Percentiles rank a stretch among this genome's conserved stretches.
These are phyloP conservation scores for Oligia latruncula DNA, from an alignment of 2,888 invertebrate species.

Conservation along the genomic window DNA sequence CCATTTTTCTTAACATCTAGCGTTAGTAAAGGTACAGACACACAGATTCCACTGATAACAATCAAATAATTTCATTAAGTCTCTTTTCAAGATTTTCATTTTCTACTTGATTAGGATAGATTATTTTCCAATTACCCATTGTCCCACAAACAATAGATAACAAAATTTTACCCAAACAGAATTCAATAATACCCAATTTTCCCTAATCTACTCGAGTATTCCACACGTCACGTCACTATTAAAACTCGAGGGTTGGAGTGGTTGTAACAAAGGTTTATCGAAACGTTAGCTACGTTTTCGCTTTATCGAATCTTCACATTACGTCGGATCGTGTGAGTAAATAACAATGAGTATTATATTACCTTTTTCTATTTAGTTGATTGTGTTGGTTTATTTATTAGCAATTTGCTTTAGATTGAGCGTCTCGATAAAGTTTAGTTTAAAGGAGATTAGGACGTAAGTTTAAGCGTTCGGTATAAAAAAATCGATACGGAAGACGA, in stretches of 20 bases:
- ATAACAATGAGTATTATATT: constrained; percentile 68
- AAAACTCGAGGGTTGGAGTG: constrained; percentile 70
- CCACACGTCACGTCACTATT: constrained; percentile 61
- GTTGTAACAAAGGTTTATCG: constrained; percentile 79
- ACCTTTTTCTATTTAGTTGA: constrained; percentile 68
- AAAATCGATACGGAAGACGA: constrained; percentile 21
- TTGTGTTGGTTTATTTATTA: constrained; percentile 64
- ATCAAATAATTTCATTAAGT: not conserved
- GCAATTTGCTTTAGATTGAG: constrained; percentile 42
- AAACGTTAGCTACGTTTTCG: constrained; percentile 70
- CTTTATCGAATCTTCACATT: constrained; percentile 71
- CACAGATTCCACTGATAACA: not conserved
- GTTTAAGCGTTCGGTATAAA: constrained; percentile 31
- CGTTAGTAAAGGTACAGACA: not conserved
- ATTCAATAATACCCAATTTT: constrained; percentile 51
- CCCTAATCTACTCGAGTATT: constrained; percentile 57
- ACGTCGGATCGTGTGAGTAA: constrained; percentile 64
- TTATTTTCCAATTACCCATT: not conserved
- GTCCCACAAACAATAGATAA: not conserved
- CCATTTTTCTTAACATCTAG: no score
- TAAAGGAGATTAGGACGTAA: constrained; percentile 31
- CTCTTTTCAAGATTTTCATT: not conserved
- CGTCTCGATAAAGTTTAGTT: constrained; percentile 43
- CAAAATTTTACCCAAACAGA: constrained; percentile 9
- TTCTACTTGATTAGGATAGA: not conserved